Evolutionary conservation across 2,113 vertebrate genomes (phyloP), one percentile per base, ranked within the genome.

Genomic region (Sturnira hondurensis): DNA sequence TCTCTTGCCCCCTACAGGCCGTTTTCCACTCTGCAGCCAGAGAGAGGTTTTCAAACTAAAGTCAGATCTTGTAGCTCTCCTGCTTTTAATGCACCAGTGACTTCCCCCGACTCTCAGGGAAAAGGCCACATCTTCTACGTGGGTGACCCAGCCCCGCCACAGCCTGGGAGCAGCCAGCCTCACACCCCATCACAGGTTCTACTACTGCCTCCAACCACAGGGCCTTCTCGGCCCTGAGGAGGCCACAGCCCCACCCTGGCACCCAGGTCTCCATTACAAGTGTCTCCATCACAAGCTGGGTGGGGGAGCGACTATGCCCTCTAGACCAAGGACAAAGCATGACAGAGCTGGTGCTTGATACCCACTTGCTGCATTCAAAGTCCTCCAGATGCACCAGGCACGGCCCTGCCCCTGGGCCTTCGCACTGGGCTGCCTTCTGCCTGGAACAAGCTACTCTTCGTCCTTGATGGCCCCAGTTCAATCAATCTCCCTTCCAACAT

Each of bases 1-100:
- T 36, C 33, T 19, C 38, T 31, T 63, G 89, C 93, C 95, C 86
- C 65, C 94, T 92, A 71, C 65, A 92, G 97, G 87, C 56, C 95
- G 77, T 24, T 87, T 12, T 77, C 41, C 14, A 28, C 63, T 24
- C 3, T 28, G 63, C 92, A 81, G 52, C 41, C 47, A 47, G 31
- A 43, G 4, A 31, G 13, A 78, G 19, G 50, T 45, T 61, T 43
- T 38, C 19, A 70, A 26, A 63, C 31, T 8, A 15, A n/a, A n/a
- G 26, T 41, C 43, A 2, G 43, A 58, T 50, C 68, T 20, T 1
- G 1, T n/a, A 78, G 58, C n/a, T 65, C 3, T 58, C 36, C 52
- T 74, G 70, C 20, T 90, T 93, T 73, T 78, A 67, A 36, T 0
- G 26, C 0, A 41, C 38, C 20, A 7, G 68, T 26, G 91, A 84